Base-by-base conservation (phyloP, 2,888 invertebrate species). In the Ophion obscuratus region DNA sequence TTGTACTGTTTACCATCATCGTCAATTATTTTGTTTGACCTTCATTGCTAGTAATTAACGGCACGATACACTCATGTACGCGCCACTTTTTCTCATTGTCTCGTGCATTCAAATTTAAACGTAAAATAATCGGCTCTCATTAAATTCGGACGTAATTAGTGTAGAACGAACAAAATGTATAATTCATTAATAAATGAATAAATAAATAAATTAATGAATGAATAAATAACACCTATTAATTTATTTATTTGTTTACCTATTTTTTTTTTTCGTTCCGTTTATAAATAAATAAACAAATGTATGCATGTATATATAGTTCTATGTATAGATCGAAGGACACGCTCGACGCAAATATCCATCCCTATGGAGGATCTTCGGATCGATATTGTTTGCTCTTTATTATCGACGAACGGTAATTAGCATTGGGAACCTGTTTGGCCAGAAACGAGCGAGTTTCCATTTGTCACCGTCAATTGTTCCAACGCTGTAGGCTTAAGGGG, bases 361-460 rank as follows among this genome's bases (percentile, higher is more conserved):
- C 44, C 17, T 44, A 20, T 20, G n/a, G 40, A 68, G 62, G 66
- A 68, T 68, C n/a, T 53, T 53, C 20, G 31, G 1, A 76, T 76
- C 76, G 36, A 67, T 76, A 14, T 53, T 66, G 10, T 76, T 76
- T 40, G 62, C 47, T 20, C 75, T 76, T 53, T 66, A 11, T 76
- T 76, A 76, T 40, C 77, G 67, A 75, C 75, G 1, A 64, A 47
- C 62, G 62, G 20, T 75, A 0, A 64, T n/a, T 27, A 5, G n/a
- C 61, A 17, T 24, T 62, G 53, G 31, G n/a, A 27, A 53, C 24
- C 27, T 27, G 4, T 47, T 2, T 47, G 47, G 3, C 2, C 3
- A 47, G 14, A 14, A 47, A 14, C 47, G 14, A 2, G 14, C 47
- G 47, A 47, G 47, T 2, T 6, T 47, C 47, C 47, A 47, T 47